Evolutionary conservation across 2,888 invertebrate genomes (phyloP), one percentile per base, ranked within the genome.

Genomic region (Volucella bombylans): DNA sequence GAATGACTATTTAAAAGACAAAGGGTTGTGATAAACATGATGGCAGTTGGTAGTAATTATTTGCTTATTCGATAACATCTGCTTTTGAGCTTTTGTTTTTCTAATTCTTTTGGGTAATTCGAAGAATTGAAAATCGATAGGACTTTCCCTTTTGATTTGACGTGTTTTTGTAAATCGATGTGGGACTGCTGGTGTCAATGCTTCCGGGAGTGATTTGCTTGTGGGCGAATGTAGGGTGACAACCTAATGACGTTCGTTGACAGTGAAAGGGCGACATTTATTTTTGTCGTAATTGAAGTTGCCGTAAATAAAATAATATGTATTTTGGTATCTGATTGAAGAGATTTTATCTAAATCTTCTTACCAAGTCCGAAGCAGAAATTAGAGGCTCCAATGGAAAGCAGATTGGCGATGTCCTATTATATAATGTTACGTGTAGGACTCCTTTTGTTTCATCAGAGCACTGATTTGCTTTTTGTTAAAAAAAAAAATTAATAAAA

Each of bases 221-320:
- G 23, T 65, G 10, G 45, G 72, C 47, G 49, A 31, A 52, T 39
- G 41, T 49, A 49, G 49, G 80, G 31, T 61, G 65, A 52, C 31
- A 14, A 23, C 23, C 52, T 18, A 65, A 39, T 73, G 61, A 67
- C 57, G 38, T 2, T 41, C 54, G 76, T 50, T 80, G 80, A 83
- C 67, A 81, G 68, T 57, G 59, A 81, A 85, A 85, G 85, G 80
- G 85, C 45, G 67, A 73, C 80, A 85, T 76, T 83, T 76, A 80
- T 55, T 41, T 41, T 64, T 49, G 57, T 57, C 49, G 41, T 43
- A 43, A 59, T 3, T 62, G 31, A 31, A 65, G 39, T 50, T 67
- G 57, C n/a, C 15, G 41, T n/a, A 69, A 69, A 55, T 47, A 18
- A 59, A 59, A 61, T 71, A 49, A 54, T 61, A 39, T 65, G 57